These are phyloP conservation scores for Cebus imitator DNA, from an alignment of 2,113 vertebrate species.

Conservation along the genomic window DNA sequence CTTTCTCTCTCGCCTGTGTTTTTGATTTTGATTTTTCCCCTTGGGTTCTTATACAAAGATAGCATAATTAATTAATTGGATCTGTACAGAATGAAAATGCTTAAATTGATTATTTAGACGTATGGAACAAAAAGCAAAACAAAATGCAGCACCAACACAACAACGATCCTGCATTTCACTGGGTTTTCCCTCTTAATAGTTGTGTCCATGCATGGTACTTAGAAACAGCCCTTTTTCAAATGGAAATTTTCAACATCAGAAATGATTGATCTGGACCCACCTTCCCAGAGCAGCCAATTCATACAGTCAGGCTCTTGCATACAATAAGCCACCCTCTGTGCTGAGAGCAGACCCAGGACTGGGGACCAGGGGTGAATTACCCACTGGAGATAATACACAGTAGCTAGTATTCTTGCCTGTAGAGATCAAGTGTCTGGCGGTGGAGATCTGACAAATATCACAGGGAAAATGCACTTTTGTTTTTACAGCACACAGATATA, in stretches of 20 bases:
- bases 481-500: background rate
- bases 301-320: background rate
- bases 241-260: conserved; percentile 55
- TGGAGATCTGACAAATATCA: background rate
- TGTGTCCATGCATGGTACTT: background rate
- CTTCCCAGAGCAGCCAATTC: background rate
- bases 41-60: background rate
- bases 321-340: conserved; percentile 16
- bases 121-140: background rate
- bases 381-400: background rate
- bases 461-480: background rate
- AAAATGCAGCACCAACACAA: background rate
- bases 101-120: conserved; percentile 29
- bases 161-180: background rate
- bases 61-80: conserved; percentile 19
- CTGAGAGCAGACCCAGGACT: background rate
- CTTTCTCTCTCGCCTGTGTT: background rate
- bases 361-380: background rate
- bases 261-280: conserved; percentile 54
- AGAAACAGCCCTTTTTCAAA: conserved; percentile 49
- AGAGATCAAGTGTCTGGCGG: background rate
- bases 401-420: background rate
- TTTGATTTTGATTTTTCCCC: conserved; percentile 5
- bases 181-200: background rate
- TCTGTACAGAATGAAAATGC: conserved; percentile 38